Percentiles rank a stretch among this genome's conserved stretches.
phyloP scores from a whole-genome alignment of 2,113 vertebrate species.

The Leucosticte australis region DNA sequence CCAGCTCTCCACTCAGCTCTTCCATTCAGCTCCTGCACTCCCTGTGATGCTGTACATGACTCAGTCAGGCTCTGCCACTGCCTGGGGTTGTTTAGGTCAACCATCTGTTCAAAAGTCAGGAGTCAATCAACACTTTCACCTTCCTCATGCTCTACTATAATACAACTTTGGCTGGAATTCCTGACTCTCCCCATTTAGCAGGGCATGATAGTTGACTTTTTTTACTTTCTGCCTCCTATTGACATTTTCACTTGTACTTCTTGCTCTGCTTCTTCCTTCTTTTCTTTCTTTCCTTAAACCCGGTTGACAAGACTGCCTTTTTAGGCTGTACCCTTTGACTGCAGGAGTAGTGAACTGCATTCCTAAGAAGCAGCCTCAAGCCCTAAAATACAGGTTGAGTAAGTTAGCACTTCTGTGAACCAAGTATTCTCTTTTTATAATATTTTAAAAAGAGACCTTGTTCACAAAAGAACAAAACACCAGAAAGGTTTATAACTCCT shows the following conservation, averaged over 20 bases:
- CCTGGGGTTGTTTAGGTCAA: background rate
- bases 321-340: background rate
- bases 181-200: background rate
- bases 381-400: background rate
- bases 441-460: background rate
- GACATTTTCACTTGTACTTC: background rate
- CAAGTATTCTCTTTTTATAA: background rate
- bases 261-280: background rate
- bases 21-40: background rate
- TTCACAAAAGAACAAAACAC: background rate
- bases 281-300: background rate
- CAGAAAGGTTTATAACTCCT: background rate
- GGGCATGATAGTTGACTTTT: background rate
- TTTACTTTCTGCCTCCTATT: background rate
- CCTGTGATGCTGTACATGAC: background rate
- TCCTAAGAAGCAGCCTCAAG: background rate
- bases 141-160: background rate
- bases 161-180: background rate
- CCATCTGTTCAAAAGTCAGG: background rate
- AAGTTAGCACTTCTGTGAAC: background rate
- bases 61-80: background rate
- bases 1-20: background rate
- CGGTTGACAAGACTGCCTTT: background rate
- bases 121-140: background rate
- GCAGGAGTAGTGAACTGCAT: background rate